Evolutionary conservation across 2,797 vertebrate genomes (phyloP), one percentile per base, ranked within the genome.

Genomic region (Catharus ustulatus): DNA sequence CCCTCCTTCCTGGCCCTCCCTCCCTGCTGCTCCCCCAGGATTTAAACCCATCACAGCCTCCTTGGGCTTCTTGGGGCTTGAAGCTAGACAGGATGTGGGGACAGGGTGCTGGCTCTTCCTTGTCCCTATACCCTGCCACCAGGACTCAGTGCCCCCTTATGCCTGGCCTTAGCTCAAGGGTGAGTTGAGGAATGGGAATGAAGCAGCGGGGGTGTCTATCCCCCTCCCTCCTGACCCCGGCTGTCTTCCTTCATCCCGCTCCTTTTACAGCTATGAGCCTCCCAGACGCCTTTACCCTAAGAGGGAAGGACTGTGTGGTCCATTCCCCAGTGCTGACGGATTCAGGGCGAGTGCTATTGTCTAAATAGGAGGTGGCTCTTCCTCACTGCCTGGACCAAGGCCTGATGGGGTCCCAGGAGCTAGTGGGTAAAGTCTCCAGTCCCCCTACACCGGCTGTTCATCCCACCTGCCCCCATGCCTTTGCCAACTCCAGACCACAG

Each of bases 241-340:
- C 93, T n/a, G 58, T 93, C 72, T 93, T 75, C 72, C 26, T 92
- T 72, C 54, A 34, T 93, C 72, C 38, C 36, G 0, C 93, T 74
- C 97, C 97, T 97, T 98, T 98, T 97, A 97, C 96, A 97, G 97
- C 94, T 84, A 80, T 36, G 81, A 95, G 92, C 66, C 94, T 97
- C 52, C 85, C 73, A 86, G 84, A 49, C 59, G 46, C 82, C 91
- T 95, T 91, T 86, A 97, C 97, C 97, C 97, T 97, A 98, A 97
- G 95, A 97, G 87, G 97, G 97, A 97, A 96, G 97, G 97, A 94
- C 91, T 27, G 29, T 87, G 59, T 8, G 26, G 87, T 69, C 95
- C 83, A 86, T 87, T 96, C 79, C 79, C 91, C 43, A 5, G 34
- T 4, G 26, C 75, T 94, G 91, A 86, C 63, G 1, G 87, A 63